phyloP scores from a whole-genome alignment of 2,113 vertebrate species.

The Labrus mixtus region DNA sequence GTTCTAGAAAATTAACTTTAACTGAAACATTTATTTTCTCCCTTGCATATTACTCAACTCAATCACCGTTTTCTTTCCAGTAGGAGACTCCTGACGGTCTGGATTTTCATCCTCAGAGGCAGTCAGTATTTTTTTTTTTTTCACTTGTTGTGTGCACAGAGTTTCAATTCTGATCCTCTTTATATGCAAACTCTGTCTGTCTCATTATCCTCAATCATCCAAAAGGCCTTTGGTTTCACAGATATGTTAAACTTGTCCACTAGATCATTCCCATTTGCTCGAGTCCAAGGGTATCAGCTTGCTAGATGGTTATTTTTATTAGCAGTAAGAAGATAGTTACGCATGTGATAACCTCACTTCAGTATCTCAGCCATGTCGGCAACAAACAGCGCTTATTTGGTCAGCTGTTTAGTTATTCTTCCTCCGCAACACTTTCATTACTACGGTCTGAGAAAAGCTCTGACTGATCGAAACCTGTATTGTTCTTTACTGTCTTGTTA shows the following conservation, averaged over 20 bases:
- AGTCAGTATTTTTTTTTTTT: background rate
- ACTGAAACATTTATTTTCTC: too few relatives aligned
- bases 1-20: too few relatives aligned
- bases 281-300: background rate
- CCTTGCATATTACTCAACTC: too few relatives aligned
- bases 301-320: background rate
- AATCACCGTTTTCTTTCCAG: too few relatives aligned
- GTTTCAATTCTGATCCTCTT: background rate
- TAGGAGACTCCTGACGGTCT: too few relatives aligned
- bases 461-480: background rate
- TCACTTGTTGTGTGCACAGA: background rate
- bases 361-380: background rate
- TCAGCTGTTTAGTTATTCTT: background rate
- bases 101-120: background rate
- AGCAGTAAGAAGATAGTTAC: background rate
- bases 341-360: background rate
- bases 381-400: background rate
- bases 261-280: background rate
- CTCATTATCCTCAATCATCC: background rate
- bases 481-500: background rate
- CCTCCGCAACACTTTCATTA: background rate
- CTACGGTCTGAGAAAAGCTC: background rate
- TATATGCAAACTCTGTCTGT: background rate
- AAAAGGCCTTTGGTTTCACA: background rate
- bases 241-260: background rate